Conservation (phyloP, 2,888 invertebrate species). For the Belgica antarctica region DNA sequence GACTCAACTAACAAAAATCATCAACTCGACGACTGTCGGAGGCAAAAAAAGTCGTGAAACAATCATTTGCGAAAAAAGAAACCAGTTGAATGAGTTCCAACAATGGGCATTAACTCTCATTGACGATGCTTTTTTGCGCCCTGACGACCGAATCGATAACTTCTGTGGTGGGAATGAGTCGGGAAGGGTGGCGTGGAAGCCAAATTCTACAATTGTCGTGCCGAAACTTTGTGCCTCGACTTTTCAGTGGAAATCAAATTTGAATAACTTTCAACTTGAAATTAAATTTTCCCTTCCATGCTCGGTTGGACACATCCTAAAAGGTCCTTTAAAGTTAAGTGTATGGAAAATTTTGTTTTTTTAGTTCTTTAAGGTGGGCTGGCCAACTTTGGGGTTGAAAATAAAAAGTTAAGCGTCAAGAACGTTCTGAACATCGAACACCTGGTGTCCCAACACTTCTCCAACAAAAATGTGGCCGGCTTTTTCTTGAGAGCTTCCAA, state of each 20-base stretch:
- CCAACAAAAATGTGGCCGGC: too few species aligned
- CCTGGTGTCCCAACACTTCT: too few species aligned
- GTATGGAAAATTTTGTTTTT: conserved; percentile 31
- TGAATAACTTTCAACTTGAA: not conserved
- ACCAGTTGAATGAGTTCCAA: not conserved
- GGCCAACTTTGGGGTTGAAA: too few species aligned
- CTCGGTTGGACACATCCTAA: not conserved
- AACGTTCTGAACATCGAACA: too few species aligned
- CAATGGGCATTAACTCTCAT: not conserved
- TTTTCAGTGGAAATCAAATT: not conserved
- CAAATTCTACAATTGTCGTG: not conserved
- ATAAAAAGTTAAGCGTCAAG: too few species aligned
- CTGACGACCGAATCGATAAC: not conserved
- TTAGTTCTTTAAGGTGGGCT: too few species aligned
- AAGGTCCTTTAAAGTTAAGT: conserved; percentile 29
- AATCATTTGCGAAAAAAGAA: conserved; percentile 27
- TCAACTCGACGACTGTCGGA: not conserved
- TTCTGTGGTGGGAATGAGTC: not conserved
- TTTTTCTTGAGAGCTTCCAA: not conserved
- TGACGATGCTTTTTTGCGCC: not conserved
- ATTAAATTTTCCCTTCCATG: not conserved
- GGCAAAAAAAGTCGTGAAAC: conserved; percentile 16
- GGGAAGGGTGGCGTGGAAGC: not conserved
- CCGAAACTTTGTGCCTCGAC: too few species aligned
- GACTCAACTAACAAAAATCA: conserved; percentile 12